These are phyloP conservation scores for Megalops atlanticus DNA, from an alignment of 2,113 vertebrate genomes.

Conservation along the genomic window DNA sequence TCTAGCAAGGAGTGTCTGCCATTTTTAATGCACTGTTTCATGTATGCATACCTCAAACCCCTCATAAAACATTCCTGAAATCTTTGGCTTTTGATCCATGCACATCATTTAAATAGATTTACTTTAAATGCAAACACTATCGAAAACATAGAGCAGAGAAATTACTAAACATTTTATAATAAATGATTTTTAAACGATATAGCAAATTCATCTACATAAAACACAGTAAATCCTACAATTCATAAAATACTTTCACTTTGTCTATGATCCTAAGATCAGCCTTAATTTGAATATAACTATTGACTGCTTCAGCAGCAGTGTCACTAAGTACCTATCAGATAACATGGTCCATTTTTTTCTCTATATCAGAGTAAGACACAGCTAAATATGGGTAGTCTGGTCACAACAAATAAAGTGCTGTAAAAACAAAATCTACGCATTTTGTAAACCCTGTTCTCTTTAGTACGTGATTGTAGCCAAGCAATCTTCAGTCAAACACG, in stretches of 20 bases:
- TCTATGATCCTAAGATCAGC: neutral
- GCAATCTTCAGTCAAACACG: neutral
- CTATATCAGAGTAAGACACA: neutral
- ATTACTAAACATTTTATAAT: neutral
- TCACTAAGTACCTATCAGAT: neutral
- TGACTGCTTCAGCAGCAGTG: neutral
- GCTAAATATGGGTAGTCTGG: neutral
- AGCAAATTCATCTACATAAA: slow-evolving; percentile 1
- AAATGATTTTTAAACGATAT: neutral
- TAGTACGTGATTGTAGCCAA: neutral
- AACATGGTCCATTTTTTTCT: neutral
- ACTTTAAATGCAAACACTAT: neutral
- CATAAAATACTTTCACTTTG: neutral
- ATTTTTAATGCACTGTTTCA: neutral
- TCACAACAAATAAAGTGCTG: neutral
- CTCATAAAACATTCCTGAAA: neutral
- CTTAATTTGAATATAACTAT: neutral
- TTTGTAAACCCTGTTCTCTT: neutral
- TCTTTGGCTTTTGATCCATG: neutral
- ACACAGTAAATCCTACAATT: neutral
- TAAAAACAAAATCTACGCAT: neutral
- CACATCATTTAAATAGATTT: neutral
- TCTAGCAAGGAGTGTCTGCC: neutral
- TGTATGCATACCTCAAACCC: neutral
- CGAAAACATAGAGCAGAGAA: neutral